phyloP scores from a whole-genome alignment of 2,797 vertebrate species.

The Chanos chanos region DNA sequence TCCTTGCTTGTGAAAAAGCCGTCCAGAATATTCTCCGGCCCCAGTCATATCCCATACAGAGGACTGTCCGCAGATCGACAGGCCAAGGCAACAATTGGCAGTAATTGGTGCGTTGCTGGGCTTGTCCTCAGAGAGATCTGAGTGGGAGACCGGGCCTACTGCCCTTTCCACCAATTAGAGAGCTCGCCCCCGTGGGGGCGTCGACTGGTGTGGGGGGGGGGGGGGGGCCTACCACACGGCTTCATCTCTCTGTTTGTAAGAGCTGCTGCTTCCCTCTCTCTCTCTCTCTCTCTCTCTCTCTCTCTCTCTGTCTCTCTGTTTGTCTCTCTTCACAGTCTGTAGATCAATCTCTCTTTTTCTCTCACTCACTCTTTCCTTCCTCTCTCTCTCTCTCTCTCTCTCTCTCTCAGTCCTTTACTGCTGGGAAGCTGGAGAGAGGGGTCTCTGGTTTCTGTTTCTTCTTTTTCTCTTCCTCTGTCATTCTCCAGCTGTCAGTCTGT shows the following conservation, averaged over 20 bases:
- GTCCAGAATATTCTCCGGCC: constrained; percentile 45
- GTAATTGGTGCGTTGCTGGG: constrained; percentile 76
- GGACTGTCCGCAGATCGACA: constrained; percentile 80
- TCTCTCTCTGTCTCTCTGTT: constrained; percentile 58
- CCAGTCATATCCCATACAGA: constrained; percentile 63
- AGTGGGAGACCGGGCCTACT: constrained; percentile 65
- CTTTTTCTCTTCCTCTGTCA: too few relatives aligned
- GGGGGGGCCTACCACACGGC: constrained; percentile 63
- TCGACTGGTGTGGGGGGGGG: constrained; percentile 63
- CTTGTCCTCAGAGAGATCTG: constrained; percentile 76
- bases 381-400: constrained; percentile 38
- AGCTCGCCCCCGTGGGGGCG: constrained; percentile 60
- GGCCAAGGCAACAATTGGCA: constrained; percentile 74
- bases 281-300: constrained; percentile 41
- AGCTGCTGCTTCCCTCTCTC: constrained; percentile 50
- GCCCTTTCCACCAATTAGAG: constrained; percentile 81
- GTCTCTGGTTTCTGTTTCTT: too few relatives aligned
- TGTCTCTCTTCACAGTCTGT: too few relatives aligned
- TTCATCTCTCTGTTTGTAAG: constrained; percentile 69
- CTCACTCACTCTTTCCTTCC: not conserved
- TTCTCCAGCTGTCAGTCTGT: constrained; percentile 7
- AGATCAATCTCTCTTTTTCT: constrained; percentile 23
- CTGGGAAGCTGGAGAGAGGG: too few relatives aligned
- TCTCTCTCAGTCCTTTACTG: constrained; percentile 1
- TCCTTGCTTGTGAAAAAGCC: constrained; percentile 15